Conservation (phyloP, 2,113 vertebrate species). For the Rhabdornis inornatus region DNA sequence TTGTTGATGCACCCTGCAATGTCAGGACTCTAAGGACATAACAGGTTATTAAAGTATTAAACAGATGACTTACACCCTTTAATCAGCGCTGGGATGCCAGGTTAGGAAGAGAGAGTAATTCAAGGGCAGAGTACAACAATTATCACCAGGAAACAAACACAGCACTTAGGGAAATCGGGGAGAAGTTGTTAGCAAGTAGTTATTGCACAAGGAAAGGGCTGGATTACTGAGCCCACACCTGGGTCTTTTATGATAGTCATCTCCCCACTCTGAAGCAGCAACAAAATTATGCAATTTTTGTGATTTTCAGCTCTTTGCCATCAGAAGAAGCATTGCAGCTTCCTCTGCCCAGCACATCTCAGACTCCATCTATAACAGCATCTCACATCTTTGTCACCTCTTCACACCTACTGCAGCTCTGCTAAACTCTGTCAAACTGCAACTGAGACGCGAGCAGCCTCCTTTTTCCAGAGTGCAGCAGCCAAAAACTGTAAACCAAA, state of each 20-base stretch:
- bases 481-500: background rate
- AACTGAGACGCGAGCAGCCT: background rate
- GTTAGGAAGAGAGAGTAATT: conserved; percentile 30
- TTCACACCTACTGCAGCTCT: background rate
- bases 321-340: background rate
- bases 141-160: conserved; percentile 50
- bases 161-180: background rate
- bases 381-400: background rate
- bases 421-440: background rate
- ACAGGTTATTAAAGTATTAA: conserved; percentile 57
- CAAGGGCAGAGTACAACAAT: conserved; percentile 36
- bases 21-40: conserved; percentile 49
- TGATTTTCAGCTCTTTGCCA: background rate
- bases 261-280: fast-evolving
- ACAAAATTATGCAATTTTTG: background rate
- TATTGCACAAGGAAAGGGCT: conserved; percentile 11
- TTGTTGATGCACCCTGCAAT: conserved; percentile 48
- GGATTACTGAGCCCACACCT: background rate
- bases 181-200: conserved; percentile 8
- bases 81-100: conserved; percentile 39
- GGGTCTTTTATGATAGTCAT: background rate
- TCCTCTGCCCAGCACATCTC: background rate
- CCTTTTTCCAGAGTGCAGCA: background rate
- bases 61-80: conserved; percentile 54
- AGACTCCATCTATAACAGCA: background rate